These are phyloP conservation scores for Drosophila parvula DNA, from an alignment of 1,140 invertebrate genomes.

Conservation along the genomic window DNA sequence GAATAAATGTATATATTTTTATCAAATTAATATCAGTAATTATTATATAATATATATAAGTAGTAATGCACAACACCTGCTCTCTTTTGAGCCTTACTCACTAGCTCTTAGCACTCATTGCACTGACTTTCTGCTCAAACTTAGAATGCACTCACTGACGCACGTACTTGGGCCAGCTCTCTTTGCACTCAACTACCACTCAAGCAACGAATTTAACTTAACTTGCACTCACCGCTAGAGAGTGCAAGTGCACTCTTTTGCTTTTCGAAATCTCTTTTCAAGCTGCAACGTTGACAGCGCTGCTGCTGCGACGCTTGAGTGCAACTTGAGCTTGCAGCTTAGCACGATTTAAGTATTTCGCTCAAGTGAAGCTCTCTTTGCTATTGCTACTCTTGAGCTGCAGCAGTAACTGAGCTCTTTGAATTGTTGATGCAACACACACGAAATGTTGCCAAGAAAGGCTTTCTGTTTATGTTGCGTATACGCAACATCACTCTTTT, in stretches of 20 bases:
- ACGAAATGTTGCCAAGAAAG: slow-evolving; percentile 28
- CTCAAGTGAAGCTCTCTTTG: slow-evolving; percentile 24
- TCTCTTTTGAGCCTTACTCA: not conserved
- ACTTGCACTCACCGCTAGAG: not conserved
- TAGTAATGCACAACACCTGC: too few species aligned
- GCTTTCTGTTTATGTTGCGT: not conserved
- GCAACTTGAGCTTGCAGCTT: slow-evolving; percentile 29
- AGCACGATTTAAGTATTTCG: not conserved
- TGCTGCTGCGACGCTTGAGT: slow-evolving; percentile 26
- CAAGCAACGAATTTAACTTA: slow-evolving; percentile 4
- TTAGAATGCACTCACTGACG: not conserved
- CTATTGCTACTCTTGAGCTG: slow-evolving; percentile 37
- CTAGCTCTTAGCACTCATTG: not conserved
- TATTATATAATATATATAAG: too few species aligned
- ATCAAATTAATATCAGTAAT: not conserved
- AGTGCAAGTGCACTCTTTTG: not conserved
- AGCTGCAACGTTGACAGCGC: slow-evolving; percentile 36
- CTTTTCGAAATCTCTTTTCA: slow-evolving; percentile 2
- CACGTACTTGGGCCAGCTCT: too few species aligned
- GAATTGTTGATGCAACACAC: slow-evolving; percentile 35
- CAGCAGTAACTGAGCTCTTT: not conserved
- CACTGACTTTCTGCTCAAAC: not conserved
- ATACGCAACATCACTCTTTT: too few species aligned
- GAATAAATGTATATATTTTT: too few species aligned
- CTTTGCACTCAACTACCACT: not conserved